Evolutionary conservation across 2,113 vertebrate species (phyloP).

Genomic region (Fregata magnificens): DNA sequence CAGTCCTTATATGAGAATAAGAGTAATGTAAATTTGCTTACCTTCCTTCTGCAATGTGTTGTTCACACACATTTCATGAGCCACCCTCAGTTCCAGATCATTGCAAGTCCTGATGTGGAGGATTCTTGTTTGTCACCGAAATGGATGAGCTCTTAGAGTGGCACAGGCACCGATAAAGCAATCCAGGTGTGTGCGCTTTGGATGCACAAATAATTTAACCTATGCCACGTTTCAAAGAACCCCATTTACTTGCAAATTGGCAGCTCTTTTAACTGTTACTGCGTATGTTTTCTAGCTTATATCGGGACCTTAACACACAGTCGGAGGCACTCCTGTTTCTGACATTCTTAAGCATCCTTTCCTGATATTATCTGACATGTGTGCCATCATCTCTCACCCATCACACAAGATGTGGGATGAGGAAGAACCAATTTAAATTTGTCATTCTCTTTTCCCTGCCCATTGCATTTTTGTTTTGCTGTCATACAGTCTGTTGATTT

Average conservation of each 20-base stretch:
- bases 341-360: not conserved
- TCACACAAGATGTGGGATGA: not conserved
- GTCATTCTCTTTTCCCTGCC: not conserved
- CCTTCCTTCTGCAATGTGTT: not conserved
- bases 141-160: not conserved
- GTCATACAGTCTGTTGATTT: not conserved
- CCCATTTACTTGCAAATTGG: not conserved
- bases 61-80: not conserved
- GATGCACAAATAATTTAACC: not conserved
- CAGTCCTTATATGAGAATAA: not conserved
- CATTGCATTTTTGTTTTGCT: not conserved
- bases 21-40: not conserved
- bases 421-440: not conserved
- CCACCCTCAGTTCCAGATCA: not conserved
- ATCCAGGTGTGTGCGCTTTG: rapidly evolving
- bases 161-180: not conserved
- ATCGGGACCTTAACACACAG: not conserved
- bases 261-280: not conserved
- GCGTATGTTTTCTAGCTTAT: not conserved
- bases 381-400: not conserved
- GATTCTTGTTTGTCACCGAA: not conserved
- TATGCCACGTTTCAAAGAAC: not conserved
- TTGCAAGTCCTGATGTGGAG: not conserved
- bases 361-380: not conserved
- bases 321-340: not conserved